Base-by-base conservation (phyloP, 2,797 vertebrate species). In the Smutsia temminckii region DNA sequence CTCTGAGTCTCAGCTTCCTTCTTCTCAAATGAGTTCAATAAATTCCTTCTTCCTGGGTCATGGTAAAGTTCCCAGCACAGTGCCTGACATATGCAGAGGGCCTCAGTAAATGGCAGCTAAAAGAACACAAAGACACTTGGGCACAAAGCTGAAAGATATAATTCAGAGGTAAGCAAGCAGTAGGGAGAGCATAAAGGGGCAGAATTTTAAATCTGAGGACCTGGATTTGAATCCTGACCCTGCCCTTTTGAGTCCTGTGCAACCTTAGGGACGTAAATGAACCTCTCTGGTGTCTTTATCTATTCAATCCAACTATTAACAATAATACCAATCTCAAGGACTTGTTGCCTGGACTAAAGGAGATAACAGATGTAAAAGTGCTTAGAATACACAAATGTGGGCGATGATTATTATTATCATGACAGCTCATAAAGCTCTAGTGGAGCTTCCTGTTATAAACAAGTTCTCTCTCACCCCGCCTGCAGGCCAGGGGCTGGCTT, bases 371-470 rank as follows among this genome's bases (percentile, higher is more conserved):
- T 74, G 77, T 66, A 57, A 68, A 91, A 29, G 72, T 29, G 53
- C 53, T 96, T 32, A 7, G 42, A 89, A 57, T 88, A 46, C 37
- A 66, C 75, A 89, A 91, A 91, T 8, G 49, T 49, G 88, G 90
- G 46, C 0, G 49, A 86, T 93, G 95, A 89, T 69, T 25, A 71
- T 88, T 61, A 89, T 55, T 29, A 51, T 69, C 69, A 8, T 13
- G 40, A 94, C 57, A 83, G 90, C 83, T 92, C 88, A 83, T 93
- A 89, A 96, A 91, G 92, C 68, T 77, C 1, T 17, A 77, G 92
- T 51, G 80, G 88, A 94, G 85, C 74, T 83, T 91, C 92, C 94
- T 72, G 34, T 75, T 89, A 57, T 53, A 94, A 96, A 93, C 81
- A 90, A 92, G 59, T 37, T 71, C 25, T 77, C 51, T 59, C 83